Conservation (phyloP, 2,888 invertebrate genomes). For the Tetrapedia diversipes region DNA sequence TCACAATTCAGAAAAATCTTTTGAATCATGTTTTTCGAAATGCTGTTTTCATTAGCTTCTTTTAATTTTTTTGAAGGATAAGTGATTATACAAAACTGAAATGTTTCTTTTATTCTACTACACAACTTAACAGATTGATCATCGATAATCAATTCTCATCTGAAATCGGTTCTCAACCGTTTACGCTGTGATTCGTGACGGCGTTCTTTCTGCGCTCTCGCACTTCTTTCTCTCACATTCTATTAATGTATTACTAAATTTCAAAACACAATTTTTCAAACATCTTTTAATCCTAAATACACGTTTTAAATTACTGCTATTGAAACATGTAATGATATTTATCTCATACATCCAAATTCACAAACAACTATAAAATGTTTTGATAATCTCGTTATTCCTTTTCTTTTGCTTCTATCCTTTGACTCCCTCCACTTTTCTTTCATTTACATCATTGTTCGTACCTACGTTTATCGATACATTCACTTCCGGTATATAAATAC, state of each 20-base stretch:
- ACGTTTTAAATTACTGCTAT: background rate
- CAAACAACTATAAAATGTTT: conserved; percentile 40
- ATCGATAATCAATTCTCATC: conserved; percentile 25
- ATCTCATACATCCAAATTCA: conserved; percentile 2
- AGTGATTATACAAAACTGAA: background rate
- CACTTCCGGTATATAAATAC: conserved; percentile 34
- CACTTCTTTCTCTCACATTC: conserved; percentile 28
- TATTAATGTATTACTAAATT: conserved; percentile 18
- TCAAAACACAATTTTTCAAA: background rate
- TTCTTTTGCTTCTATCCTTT: conserved; percentile 42
- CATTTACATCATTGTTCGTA: conserved; percentile 40
- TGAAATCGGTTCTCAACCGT: conserved; percentile 29
- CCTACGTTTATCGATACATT: conserved; percentile 28
- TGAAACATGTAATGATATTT: background rate
- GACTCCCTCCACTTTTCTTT: conserved; percentile 48
- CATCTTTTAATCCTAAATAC: background rate
- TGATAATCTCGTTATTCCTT: conserved; percentile 35
- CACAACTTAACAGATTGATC: conserved; percentile 2
- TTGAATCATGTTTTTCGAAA: conserved; percentile 27
- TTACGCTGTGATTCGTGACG: conserved; percentile 35
- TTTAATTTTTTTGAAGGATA: background rate
- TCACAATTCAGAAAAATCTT: conserved; percentile 19
- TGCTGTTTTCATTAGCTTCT: background rate
- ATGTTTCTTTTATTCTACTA: background rate
- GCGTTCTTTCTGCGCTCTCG: conserved; percentile 46